Evolutionary conservation across 2,797 vertebrate genomes (phyloP), one percentile per base, ranked within the genome.

Genomic region (Serranus cabrilla): DNA sequence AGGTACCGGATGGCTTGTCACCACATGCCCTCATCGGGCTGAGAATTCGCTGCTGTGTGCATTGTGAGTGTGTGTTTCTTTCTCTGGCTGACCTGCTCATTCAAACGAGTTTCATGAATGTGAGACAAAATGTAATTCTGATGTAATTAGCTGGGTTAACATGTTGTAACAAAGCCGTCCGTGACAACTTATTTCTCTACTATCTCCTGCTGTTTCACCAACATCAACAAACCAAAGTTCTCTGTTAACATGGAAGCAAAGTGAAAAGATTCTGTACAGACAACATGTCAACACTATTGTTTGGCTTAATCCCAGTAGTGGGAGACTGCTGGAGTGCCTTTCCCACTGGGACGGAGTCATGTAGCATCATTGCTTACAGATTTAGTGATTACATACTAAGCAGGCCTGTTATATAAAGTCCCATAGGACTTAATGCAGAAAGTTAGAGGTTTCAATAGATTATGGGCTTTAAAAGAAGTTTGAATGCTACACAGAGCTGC

Each of bases 1-100:
- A 81, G 83, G 82, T 84, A 83, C 75, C 18, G 51, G 78, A 80
- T 68, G 83, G 80, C 85, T 84, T 83, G 87, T 88, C 49, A 39
- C 87, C 68, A 82, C 82, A 85, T 86, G 87, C 78, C 70, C 58
- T 76, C 50, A 11, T 20, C 47, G 71, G 78, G 69, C 34, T 75
- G 56, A 73, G 31, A 78, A 69, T 76, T 39, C 14, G 20, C 51
- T 27, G n/a, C 50, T 75, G 83, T 60, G 74, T 78, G 80, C 62
- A 59, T 71, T 51, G 21, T 10, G 43, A 82, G 42, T 74, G 49
- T 11, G 7, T 61, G 54, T 25, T 58, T 14, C 40, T 50, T 55
- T 70, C 68, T 74, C 64, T 56, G 1, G 2, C 70, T 67, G 40
- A 71, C 60, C 60, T 27, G 12, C 27, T 70, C 61, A 61, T 58